Base-by-base conservation (phyloP, 2,888 invertebrate genomes). In the Hydrotaea diabolus region DNA sequence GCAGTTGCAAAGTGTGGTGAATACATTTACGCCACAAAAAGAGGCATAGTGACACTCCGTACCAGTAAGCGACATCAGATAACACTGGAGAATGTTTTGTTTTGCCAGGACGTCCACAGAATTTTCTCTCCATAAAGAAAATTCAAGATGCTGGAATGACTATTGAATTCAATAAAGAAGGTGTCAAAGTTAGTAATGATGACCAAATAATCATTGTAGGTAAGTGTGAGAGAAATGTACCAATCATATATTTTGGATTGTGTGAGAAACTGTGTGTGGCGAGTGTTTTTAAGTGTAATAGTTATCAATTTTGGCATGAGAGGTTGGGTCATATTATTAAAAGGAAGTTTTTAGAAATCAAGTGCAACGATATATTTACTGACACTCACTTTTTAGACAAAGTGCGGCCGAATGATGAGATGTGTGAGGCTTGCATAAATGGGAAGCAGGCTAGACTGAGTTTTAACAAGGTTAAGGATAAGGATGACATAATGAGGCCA, bases 391-490 rank as follows among this genome's bases (percentile, higher is more conserved):
- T 81, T 17, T 49, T 85, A 74, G 73, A 75, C 0, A 80, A 85
- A 39, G 75, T 86, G 66, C 7, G 80, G 49, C 57, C 75, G 21
- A 77, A 82, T 59, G 66, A 78, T 77, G 72, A 88, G 57, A 84
- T 89, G 76, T 91, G 90, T 87, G 90, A 91, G 80, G 86, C 89
- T 15, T 92, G 91, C 86, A 87, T 90, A 80, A 86, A 82, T 43
- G 82, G 83, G 23, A 82, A 82, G 62, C 80, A 80, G 19, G 17
- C 77, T 49, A 88, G 90, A 84, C 77, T 89, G n/a, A 88, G 90
- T 43, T 91, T 91, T 87, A 86, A 87, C 64, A 77, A 88, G 88
- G 86, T 84, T 78, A 85, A 88, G 87, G 86, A 86, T 62, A 87
- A 85, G 77, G 69, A 78, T 55, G 39, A 90, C 84, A 87, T 88